Base-by-base conservation (phyloP, 1,140 invertebrate species). In the Neocloeon triangulifer region DNA sequence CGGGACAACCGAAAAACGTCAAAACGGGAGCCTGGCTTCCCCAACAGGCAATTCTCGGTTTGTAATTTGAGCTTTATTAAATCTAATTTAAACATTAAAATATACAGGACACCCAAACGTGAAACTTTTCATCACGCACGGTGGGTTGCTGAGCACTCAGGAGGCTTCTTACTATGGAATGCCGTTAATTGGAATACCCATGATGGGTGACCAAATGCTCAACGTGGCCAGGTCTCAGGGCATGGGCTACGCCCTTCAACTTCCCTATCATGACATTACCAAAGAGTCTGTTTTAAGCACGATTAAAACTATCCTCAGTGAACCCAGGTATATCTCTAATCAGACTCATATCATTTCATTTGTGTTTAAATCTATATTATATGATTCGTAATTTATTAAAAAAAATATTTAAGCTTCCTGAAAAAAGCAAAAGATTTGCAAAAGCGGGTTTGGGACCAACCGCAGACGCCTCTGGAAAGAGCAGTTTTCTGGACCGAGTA, bases 1-100 rank as follows among this genome's bases (percentile, higher is more conserved):
- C 48, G 3, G 42, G 45, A 29, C 26, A 62, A 35, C 58, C 66
- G 9, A 17, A 44, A 14, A 72, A 72, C 47, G 57, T 73, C 17
- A 58, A 60, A 48, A 57, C 66, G 16, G 42, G 58, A 29, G 55
- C 61, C 39, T 77, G 72, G 73, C 51, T 69, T 39, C 72, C 73
- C n/a, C 73, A 78, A 49, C 61, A 66, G 41, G 64, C 65, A 44
- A 49, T 70, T 42, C 46, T 69, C 23, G 63, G 63, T 61, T 40
- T 36, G 27, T n/a, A 32, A 30, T 14, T 32, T 20, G n/a, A 13
- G 26, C 4, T 30, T 25, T 33, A 35, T 17, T 8, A 15, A n/a
- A 5, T 18, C 15, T 7, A 15, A 23, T 25, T 13, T 12, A 27
- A 15, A 17, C n/a, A 5, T 10, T 5, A 16, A 10, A 13, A 21